A percentile compares a stretch with the other conserved stretches of the same genome.
Evolutionary conservation across 1,140 invertebrate species (phyloP).

Genomic region (Eubasilissa regina): DNA sequence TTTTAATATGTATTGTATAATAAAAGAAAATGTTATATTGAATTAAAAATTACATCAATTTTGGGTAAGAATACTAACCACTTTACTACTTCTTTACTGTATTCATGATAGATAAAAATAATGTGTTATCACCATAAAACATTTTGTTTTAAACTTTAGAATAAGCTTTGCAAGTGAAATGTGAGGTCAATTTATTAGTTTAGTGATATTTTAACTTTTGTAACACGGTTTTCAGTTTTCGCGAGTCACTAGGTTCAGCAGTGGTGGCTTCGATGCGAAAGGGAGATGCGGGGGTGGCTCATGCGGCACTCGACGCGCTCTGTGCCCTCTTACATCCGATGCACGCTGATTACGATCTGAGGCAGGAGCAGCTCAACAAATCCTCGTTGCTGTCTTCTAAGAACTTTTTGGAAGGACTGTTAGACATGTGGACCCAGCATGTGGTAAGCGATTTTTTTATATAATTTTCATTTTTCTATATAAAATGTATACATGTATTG

Average conservation of each 20-base stretch:
- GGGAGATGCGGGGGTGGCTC: constrained; percentile 91
- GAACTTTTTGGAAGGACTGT: constrained; percentile 92
- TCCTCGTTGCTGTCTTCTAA: constrained; percentile 93
- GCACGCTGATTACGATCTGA: constrained; percentile 95
- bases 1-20: no score
- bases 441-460: constrained; percentile 78
- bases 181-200: no score
- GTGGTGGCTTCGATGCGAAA: constrained; percentile 93
- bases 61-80: no score
- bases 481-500: no score
- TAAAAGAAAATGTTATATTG: no score
- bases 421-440: constrained; percentile 96
- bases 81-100: no score
- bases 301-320: constrained; percentile 97
- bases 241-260: constrained; percentile 94
- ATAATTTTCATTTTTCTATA: neutral
- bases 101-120: no score
- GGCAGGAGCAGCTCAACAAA: constrained; percentile 99
- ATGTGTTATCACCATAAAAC: no score
- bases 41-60: no score
- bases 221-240: constrained; percentile 77
- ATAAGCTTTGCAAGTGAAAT: no score
- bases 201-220: no score
- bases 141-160: no score
- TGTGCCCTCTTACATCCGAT: constrained; percentile 99